Conservation (phyloP, 1,140 invertebrate species). For the Andricus grossulariae region DNA sequence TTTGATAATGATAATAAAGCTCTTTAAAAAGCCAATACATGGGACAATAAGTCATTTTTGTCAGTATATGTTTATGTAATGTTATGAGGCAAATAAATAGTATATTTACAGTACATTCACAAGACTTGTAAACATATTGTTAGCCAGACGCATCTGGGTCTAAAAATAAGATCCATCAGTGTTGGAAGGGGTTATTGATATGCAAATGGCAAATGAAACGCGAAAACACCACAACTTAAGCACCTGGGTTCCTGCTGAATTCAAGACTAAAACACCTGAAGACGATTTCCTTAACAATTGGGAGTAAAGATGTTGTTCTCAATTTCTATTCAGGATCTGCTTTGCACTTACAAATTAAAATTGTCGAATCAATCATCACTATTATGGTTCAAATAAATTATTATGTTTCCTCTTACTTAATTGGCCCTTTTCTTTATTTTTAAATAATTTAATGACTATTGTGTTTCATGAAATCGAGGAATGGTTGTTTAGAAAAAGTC, state of each 20-base stretch:
- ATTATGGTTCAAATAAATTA: neutral
- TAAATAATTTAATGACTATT: neutral
- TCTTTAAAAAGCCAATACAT: slow-evolving; percentile 18
- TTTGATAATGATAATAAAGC: slow-evolving; percentile 26
- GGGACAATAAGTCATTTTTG: neutral
- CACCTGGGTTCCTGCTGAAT: slow-evolving; percentile 25
- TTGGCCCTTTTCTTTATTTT: slow-evolving; percentile 15
- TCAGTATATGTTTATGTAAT: slow-evolving; percentile 29
- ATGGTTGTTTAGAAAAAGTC: neutral
- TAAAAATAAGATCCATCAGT: slow-evolving; percentile 8
- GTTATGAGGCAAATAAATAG: slow-evolving; percentile 22
- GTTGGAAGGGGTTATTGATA: slow-evolving; percentile 14
- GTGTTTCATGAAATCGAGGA: neutral
- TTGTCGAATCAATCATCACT: no score
- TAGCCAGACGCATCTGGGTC: slow-evolving; percentile 15
- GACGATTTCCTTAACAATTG: slow-evolving; percentile 16
- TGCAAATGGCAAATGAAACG: slow-evolving; percentile 28
- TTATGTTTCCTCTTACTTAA: neutral
- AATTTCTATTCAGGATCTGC: slow-evolving; percentile 1
- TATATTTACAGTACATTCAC: slow-evolving; percentile 20
- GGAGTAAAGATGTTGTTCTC: slow-evolving; percentile 15
- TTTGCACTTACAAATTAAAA: neutral
- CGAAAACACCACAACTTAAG: slow-evolving; percentile 16
- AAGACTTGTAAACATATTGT: slow-evolving; percentile 16
- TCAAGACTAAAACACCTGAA: slow-evolving; percentile 22